These are phyloP conservation scores for Oligia strigilis DNA, from an alignment of 2,888 invertebrate species.

Conservation along the genomic window DNA sequence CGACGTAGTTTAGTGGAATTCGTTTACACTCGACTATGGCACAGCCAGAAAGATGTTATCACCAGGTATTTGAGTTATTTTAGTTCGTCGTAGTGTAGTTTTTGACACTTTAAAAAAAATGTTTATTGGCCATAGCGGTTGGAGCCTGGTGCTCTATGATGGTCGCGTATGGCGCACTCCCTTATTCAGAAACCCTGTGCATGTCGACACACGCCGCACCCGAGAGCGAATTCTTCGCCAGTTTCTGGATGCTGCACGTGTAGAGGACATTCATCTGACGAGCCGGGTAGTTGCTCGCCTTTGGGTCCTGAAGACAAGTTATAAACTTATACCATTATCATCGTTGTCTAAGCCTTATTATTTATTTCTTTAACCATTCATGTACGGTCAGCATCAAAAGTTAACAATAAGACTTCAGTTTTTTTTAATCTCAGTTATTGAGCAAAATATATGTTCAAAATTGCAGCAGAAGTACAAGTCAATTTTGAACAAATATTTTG, in stretches of 20 bases:
- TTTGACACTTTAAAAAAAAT: slow-evolving; percentile 32
- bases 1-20: slow-evolving; percentile 44
- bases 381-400: background rate
- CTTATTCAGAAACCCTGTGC: slow-evolving; percentile 82
- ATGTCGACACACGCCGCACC: slow-evolving; percentile 99
- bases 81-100: slow-evolving; percentile 13
- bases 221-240: slow-evolving; percentile 99
- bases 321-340: background rate
- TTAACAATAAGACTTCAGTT: too few species aligned
- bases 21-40: slow-evolving; percentile 32
- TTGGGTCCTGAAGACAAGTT: slow-evolving; percentile 93
- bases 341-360: background rate
- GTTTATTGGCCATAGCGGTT: slow-evolving; percentile 48
- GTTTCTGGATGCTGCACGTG: slow-evolving; percentile 99
- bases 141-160: slow-evolving; percentile 27
- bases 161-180: slow-evolving; percentile 32
- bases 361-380: background rate
- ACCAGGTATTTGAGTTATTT: slow-evolving; percentile 4
- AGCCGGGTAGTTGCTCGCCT: slow-evolving; percentile 96
- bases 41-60: slow-evolving; percentile 16
- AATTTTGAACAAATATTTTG: too few species aligned
- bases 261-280: slow-evolving; percentile 96
- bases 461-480: too few species aligned
- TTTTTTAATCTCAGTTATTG: too few species aligned
- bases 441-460: too few species aligned